A percentile compares a stretch with the other conserved stretches of the same genome.
phyloP scores from a whole-genome alignment of 2,113 vertebrate genomes.

The Lamprotornis superbus region DNA sequence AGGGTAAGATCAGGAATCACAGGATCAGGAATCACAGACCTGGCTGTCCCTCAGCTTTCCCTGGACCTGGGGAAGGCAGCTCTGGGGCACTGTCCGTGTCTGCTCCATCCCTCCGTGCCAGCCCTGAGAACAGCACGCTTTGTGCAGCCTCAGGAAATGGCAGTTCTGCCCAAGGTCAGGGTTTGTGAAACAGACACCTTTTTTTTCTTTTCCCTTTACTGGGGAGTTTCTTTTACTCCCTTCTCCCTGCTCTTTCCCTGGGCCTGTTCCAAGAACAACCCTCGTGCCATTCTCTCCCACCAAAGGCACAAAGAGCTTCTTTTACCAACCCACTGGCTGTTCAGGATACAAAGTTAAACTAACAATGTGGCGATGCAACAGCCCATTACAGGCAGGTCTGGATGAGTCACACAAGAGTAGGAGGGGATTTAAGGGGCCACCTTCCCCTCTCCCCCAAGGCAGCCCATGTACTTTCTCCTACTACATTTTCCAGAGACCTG shows the following conservation, averaged over 20 bases:
- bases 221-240: not conserved
- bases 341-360: slow-evolving; percentile 55
- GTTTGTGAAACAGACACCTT: slow-evolving; percentile 8
- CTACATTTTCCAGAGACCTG: not conserved
- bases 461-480: not conserved
- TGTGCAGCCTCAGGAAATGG: not conserved
- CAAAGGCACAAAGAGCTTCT: slow-evolving; percentile 59
- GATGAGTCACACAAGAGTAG: slow-evolving; percentile 33
- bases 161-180: not conserved
- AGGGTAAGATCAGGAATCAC: not conserved
- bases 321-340: not conserved
- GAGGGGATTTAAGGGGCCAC: slow-evolving; percentile 47
- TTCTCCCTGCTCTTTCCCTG: slow-evolving; percentile 45
- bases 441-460: slow-evolving; percentile 21
- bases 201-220: not conserved
- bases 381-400: slow-evolving; percentile 27
- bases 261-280: slow-evolving; percentile 58
- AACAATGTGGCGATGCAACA: slow-evolving; percentile 12
- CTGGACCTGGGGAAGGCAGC: not conserved
- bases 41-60: not conserved
- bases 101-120: not conserved
- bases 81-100: not conserved
- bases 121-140: not conserved
- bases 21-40: not conserved
- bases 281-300: slow-evolving; percentile 20